A percentile compares a stretch with the other conserved stretches of the same genome.
These are phyloP conservation scores for Scaptomyza flava DNA, from an alignment of 2,888 invertebrate genomes.

Conservation along the genomic window DNA sequence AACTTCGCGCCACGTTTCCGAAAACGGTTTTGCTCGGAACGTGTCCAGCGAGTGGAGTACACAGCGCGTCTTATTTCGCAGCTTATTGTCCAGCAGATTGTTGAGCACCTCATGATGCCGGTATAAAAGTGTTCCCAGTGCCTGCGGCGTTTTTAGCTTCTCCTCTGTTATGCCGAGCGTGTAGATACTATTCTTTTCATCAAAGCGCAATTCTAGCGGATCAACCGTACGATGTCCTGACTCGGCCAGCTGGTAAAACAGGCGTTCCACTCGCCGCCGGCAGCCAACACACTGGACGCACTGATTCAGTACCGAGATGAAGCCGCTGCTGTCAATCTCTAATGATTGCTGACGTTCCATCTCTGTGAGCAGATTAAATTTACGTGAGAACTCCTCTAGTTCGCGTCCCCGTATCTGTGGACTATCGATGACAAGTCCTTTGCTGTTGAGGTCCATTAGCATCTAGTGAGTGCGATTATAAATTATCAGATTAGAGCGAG, in stretches of 20 bases:
- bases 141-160: constrained; percentile 91
- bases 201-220: constrained; percentile 90
- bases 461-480: constrained; percentile 86
- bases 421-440: constrained; percentile 93
- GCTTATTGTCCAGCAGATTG: constrained; percentile 91
- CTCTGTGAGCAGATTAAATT: constrained; percentile 90
- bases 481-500: constrained; percentile 11
- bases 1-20: constrained; percentile 91
- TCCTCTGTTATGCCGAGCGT: constrained; percentile 92
- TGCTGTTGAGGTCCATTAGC: constrained; percentile 95
- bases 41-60: constrained; percentile 95
- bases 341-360: constrained; percentile 92
- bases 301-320: constrained; percentile 93
- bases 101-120: constrained; percentile 93
- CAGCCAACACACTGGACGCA: constrained; percentile 98
- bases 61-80: constrained; percentile 95
- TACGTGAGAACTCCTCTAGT: constrained; percentile 93
- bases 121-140: constrained; percentile 93
- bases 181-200: constrained; percentile 85
- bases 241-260: constrained; percentile 93
- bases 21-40: constrained; percentile 90
- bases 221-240: constrained; percentile 94
- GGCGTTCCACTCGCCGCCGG: constrained; percentile 94
- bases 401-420: constrained; percentile 92
- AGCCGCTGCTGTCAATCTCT: constrained; percentile 92